Evolutionary conservation across 2,113 vertebrate genomes (phyloP), one percentile per base, ranked within the genome.

Genomic region (Zosterops hypoxanthus): DNA sequence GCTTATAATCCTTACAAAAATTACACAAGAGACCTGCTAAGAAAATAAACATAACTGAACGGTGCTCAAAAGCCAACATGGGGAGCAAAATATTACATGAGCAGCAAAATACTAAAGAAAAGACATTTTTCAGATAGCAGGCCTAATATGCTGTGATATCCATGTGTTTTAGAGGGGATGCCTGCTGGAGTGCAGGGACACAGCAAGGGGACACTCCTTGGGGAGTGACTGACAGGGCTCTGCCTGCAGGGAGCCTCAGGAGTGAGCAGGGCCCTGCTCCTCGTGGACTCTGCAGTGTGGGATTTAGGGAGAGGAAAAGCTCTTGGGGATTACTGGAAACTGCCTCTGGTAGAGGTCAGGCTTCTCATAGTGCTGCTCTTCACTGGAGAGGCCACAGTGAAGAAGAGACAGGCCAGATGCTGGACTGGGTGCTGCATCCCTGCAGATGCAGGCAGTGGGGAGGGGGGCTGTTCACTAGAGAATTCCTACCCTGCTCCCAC

Each of bases 171-270:
- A 24, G 79, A 60, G 42, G 11, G 11, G 18, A 8, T 42, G 36
- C 19, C 15, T 36, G 42, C 28, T 22, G 12, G 53, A 2, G 2
- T 15, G 59, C 42, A 26, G 49, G 77, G 33, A 33, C 11, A 3
- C 2, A 24, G 21, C 42, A 6, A 20, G 24, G 0, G 0, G 13
- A 29, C 7, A 1, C 6, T 24, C 28, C 42, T 11, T 0, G 0
- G 11, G 19, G 7, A 76, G 15, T 4, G n/a, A 26, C 50, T 44
- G 73, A 22, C 24, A 6, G 29, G 29, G 29, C 34, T 72, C 21
- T 72, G 26, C 46, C 56, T 5, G 34, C 2, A 1, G 9, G 5
- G 33, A 66, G 42, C 42, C 31, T n/a, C 23, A 4, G 46, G 24
- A 61, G 23, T 0, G 1, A 42, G 81, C 55, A 42, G 25, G 52